Base-by-base conservation (phyloP, 2,888 invertebrate genomes). In the Neelides folsomi region DNA sequence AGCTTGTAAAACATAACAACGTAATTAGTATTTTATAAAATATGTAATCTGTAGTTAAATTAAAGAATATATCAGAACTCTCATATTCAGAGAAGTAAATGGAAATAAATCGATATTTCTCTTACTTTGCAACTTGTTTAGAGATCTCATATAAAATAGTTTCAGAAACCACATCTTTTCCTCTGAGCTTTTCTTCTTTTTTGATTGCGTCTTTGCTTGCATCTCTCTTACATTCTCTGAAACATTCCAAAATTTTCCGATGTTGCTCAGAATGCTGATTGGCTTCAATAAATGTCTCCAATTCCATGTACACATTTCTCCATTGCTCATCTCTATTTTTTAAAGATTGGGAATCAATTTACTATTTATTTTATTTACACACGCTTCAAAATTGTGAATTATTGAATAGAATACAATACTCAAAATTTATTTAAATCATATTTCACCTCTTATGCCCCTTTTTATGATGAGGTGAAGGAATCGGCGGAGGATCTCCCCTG, bases 301-400 rank as follows among this genome's bases (percentile, higher is more conserved):
- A 70, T 69, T 95, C 94, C 34, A 79, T 77, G 85, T 93, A 95
- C 69, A 94, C 78, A 27, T 86, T 77, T 43, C 86, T 80, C 73
- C 94, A 94, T 66, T 90, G 89, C 67, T 94, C 93, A 65, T 93
- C 90, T 58, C 76, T 74, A 63, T 16, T 65, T 51, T 46, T 37
- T 38, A 36, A 41, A 49, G 6, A 43, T 15, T 15, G 18, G 20
- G 19, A 8, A 40, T 13, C 9, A 40, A 40, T 40, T 13, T 13
- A 7, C 15, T 7, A 10, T n/a, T n/a, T 6, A 6, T 6, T 8
- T n/a, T 9, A 6, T 40, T 9, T 13, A 40, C 6, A 9, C n/a
- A n/a, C 7, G 8, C n/a, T n/a, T n/a, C n/a, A n/a, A n/a, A 27
- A 27, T 5, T 5, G 27, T 5, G 27, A 27, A 27, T 27, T 3